Percentiles rank a stretch among this genome's conserved stretches.
Evolutionary conservation across 2,797 vertebrate genomes (phyloP).

Genomic region (Allobates femoralis): DNA sequence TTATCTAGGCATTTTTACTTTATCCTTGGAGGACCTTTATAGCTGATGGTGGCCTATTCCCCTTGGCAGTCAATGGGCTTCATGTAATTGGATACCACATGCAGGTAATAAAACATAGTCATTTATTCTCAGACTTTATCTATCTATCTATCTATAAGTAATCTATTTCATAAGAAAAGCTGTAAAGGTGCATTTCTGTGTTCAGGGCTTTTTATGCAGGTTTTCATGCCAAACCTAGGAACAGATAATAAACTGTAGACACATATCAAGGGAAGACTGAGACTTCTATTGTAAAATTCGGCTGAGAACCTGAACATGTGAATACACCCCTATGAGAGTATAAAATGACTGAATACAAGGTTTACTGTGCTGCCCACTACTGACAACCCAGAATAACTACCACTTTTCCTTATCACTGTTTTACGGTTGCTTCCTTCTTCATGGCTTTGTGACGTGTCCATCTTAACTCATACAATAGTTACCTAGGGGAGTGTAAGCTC

Average conservation of each 20-base stretch:
- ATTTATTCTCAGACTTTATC: neutral
- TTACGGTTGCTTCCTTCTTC: neutral
- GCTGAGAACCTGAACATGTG: no score
- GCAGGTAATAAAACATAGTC: conserved; percentile 73
- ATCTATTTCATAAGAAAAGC: no score
- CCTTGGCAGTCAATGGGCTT: conserved; percentile 71
- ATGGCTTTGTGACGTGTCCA: conserved; percentile 7
- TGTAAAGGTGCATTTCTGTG: neutral
- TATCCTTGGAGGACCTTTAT: conserved; percentile 82
- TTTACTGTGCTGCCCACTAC: neutral
- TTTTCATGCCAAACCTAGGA: neutral
- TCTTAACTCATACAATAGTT: conserved; percentile 5
- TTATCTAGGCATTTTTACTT: conserved; percentile 70
- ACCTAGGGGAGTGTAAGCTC: neutral
- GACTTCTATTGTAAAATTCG: no score
- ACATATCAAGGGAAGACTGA: no score
- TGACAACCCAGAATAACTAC: neutral
- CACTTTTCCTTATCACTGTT: neutral
- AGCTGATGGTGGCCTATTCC: conserved; percentile 73
- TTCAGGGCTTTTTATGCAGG: no score
- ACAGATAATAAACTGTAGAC: no score
- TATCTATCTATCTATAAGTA: no score
- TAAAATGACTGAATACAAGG: no score
- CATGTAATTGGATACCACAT: conserved; percentile 76
- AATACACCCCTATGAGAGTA: no score